phyloP scores from a whole-genome alignment of 1,140 invertebrate genomes.

The Drosophila hydei region DNA sequence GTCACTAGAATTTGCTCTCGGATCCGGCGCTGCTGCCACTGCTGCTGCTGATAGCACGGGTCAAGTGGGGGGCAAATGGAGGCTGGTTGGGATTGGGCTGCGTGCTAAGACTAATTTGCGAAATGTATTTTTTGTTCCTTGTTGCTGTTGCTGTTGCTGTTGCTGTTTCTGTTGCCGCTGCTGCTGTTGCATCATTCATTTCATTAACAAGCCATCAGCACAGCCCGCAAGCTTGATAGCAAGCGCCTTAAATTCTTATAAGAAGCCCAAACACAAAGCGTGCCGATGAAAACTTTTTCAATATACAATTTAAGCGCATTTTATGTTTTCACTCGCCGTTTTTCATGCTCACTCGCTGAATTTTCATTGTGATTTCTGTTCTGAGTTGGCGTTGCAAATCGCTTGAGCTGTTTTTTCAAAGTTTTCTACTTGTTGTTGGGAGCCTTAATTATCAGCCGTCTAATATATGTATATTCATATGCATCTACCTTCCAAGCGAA shows the following conservation, averaged over 20 bases:
- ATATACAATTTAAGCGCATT: conserved; percentile 63
- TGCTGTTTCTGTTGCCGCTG: neutral
- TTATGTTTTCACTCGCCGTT: conserved; percentile 47
- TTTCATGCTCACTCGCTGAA: conserved; percentile 41
- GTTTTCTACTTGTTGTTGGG: neutral
- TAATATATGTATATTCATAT: conserved; percentile 1
- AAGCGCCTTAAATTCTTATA: conserved; percentile 25
- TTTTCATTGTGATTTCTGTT: conserved; percentile 4
- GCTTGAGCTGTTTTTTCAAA: conserved; percentile 47
- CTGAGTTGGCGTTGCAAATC: conserved; percentile 34
- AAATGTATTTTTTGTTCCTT: conserved; percentile 46
- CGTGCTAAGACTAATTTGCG: conserved; percentile 58
- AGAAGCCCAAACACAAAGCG: conserved; percentile 35
- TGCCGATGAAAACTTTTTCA: conserved; percentile 65
- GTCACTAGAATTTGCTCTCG: conserved; percentile 52
- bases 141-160: conserved; percentile 13
- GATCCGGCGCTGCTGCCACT: neutral
- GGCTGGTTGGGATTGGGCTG: conserved; percentile 19
- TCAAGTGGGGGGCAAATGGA: conserved; percentile 22
- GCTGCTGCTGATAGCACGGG: conserved; percentile 31
- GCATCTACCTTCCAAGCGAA: no score
- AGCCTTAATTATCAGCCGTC: neutral
- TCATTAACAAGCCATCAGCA: conserved; percentile 54
- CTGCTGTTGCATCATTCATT: conserved; percentile 42
- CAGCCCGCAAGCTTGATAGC: neutral